Conservation (phyloP, 2,888 invertebrate species). For the Diarsia brunnea region DNA sequence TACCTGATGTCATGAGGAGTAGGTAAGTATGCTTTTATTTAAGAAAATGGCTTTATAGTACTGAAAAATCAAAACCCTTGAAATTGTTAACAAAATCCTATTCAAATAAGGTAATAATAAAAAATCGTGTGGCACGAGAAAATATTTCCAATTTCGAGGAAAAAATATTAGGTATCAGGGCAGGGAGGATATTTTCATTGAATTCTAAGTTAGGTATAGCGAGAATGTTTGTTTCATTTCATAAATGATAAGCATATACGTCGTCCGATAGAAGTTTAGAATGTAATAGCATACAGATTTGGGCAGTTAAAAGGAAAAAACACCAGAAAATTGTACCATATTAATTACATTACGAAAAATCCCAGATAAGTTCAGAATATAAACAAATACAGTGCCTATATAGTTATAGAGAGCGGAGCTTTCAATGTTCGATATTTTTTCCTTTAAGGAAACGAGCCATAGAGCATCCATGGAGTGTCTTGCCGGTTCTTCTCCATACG, state of each 20-base stretch:
- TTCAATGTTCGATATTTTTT: background rate
- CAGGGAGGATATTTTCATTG: constrained; percentile 11
- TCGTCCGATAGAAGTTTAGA: background rate
- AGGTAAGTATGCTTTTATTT: too few species aligned
- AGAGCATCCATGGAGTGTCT: too few species aligned
- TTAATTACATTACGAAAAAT: background rate
- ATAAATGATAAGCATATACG: constrained; percentile 17
- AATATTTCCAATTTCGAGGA: constrained; percentile 1
- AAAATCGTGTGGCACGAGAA: background rate
- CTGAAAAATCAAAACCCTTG: too few species aligned
- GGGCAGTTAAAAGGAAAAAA: constrained; percentile 17
- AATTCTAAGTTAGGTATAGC: background rate
- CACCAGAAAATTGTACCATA: background rate
- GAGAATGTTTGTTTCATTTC: constrained; percentile 4
- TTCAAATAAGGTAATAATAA: too few species aligned
- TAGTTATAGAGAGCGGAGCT: background rate
- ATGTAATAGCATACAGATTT: constrained; percentile 1
- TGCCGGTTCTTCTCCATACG: too few species aligned
- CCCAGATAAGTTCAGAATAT: constrained; percentile 1
- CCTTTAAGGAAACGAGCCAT: background rate
- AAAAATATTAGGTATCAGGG: background rate
- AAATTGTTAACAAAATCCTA: too few species aligned
- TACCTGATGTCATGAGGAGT: too few species aligned
- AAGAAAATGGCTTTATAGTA: too few species aligned
- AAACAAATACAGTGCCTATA: background rate